Base-by-base conservation (phyloP, 2,888 invertebrate genomes). In the Athrips mouffetella region DNA sequence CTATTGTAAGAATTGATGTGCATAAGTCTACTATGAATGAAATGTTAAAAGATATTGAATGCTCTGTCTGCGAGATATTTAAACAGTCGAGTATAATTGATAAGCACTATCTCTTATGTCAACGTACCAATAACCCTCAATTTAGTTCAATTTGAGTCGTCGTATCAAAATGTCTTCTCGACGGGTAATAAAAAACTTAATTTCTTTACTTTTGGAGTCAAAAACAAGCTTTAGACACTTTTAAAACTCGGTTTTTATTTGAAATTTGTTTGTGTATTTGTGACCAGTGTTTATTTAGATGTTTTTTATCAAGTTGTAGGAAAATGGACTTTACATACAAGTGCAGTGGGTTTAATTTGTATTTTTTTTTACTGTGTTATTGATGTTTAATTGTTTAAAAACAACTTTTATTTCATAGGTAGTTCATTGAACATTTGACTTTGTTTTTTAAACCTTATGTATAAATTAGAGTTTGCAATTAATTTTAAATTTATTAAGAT, bases 61-160 rank as follows among this genome's bases (percentile, higher is more conserved):
- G 62, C 64, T 58, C 60, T 57, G 55, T 56, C 48, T 7, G 7
- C n/a, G 58, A 67, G 65, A 60, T 57, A 58, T 67, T 55, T 61
- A 60, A 68, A 71, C 69, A 54, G 63, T 72, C 66, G 51, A 57
- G 63, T 65, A 76, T 60, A 78, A 83, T 79, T 58, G 67, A 55
- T 54, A 62, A 45, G 5, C 63, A 71, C 82, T 87, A 87, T 88
- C 87, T 73, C 59, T 75, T 78, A 80, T 70, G 79, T 80, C 73
- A 76, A 70, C 56, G 50, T 54, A 59, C 59, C 65, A 67, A 70
- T 76, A 67, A 63, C 65, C 60, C 68, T 71, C 73, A 75, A 73
- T 71, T 82, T 72, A 88, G 85, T 87, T 65, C 65, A 67, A 70
- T 74, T 76, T 62, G 62, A 73, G 73, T 72, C 75, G 73, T 71